Evolutionary conservation across 2,888 invertebrate genomes (phyloP).

Genomic region (Athalia cordata): DNA sequence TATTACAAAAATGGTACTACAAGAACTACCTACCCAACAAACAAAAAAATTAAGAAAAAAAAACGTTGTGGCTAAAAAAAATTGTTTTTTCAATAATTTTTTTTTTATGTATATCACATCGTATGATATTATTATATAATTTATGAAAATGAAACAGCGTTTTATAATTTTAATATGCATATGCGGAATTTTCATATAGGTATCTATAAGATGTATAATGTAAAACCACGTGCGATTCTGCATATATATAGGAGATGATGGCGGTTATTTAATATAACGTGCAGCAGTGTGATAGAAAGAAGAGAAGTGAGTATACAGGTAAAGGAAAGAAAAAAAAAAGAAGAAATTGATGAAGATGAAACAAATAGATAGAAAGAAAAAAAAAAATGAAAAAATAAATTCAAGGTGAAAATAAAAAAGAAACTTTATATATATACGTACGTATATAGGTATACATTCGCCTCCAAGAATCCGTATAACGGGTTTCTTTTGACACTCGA

Average conservation of each 20-base stretch:
- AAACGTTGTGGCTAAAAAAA: no score
- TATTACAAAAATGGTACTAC: not conserved
- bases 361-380: not conserved
- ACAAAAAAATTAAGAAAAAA: no score
- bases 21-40: no score
- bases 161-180: no score
- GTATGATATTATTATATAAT: not conserved
- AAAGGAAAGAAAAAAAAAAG: not conserved
- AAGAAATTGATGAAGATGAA: no score
- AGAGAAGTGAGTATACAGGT: not conserved
- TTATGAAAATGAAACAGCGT: constrained; percentile 8
- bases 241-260: no score
- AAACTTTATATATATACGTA: not conserved
- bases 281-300: no score
- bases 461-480: constrained; percentile 18
- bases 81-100: not conserved
- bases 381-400: not conserved
- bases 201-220: no score
- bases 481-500: constrained; percentile 11
- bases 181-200: no score
- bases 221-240: no score
- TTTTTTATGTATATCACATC: not conserved
- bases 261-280: no score
- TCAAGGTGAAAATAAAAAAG: not conserved
- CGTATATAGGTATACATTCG: not conserved